Percentiles rank a stretch among this genome's conserved stretches.
Evolutionary conservation across 2,113 vertebrate species (phyloP).

Genomic region (Murina feae): DNA sequence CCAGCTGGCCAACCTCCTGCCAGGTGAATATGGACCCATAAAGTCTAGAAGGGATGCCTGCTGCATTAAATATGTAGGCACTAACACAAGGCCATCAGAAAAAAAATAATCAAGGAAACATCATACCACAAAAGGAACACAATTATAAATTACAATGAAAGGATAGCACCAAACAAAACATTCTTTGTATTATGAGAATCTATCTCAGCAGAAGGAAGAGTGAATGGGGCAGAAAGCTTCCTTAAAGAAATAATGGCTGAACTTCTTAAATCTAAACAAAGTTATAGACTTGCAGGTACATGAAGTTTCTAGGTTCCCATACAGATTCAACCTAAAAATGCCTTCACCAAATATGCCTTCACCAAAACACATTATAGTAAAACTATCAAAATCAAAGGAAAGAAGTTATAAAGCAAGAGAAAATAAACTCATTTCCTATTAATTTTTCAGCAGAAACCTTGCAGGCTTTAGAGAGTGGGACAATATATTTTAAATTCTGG

Average conservation of each 20-base stretch:
- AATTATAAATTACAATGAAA: background rate
- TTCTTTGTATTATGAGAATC: background rate
- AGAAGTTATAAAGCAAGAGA: background rate
- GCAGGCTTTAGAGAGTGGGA: background rate
- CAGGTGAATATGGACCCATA: background rate
- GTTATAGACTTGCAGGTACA: background rate
- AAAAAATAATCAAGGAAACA: background rate
- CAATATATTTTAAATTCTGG: background rate
- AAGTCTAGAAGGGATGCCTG: background rate
- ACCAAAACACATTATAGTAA: background rate
- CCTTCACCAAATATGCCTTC: background rate
- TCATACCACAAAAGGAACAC: background rate
- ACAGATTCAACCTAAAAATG: background rate
- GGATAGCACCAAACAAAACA: background rate
- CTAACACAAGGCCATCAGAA: background rate
- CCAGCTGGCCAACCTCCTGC: too few species aligned
- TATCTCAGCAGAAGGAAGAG: background rate
- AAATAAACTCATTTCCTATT: background rate
- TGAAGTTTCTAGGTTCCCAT: background rate
- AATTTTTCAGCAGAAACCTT: background rate
- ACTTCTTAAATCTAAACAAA: background rate
- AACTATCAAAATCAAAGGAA: background rate
- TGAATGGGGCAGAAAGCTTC: background rate
- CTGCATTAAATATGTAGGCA: background rate
- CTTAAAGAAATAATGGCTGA: background rate